Conservation (phyloP, 2,888 invertebrate genomes). For the Drosophila colorata region DNA sequence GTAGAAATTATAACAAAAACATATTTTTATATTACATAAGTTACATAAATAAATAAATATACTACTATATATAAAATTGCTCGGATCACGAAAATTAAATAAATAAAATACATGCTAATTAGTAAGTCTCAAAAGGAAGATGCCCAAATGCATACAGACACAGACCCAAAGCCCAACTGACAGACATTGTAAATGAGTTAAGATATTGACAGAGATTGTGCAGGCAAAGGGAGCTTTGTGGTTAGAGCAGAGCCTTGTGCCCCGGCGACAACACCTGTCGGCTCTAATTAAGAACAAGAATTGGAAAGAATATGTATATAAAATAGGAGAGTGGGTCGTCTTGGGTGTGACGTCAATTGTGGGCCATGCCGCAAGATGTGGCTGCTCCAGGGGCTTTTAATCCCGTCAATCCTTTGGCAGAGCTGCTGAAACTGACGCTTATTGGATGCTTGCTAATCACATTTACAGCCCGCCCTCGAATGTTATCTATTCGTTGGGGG, state of each 20-base stretch:
- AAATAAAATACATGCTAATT: constrained; percentile 5
- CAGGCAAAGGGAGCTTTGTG: constrained; percentile 9
- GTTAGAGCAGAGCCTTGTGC: constrained; percentile 9
- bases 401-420: constrained; percentile 32
- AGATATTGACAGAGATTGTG: constrained; percentile 6
- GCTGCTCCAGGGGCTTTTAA: constrained; percentile 37
- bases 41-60: too few species aligned
- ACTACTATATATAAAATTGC: too few species aligned
- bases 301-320: constrained; percentile 8
- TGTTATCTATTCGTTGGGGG: constrained; percentile 6
- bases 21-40: too few species aligned
- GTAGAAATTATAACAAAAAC: too few species aligned
- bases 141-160: neutral
- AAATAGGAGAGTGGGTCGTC: neutral
- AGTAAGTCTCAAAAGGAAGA: neutral
- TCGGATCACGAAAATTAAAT: neutral
- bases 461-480: constrained; percentile 19
- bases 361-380: constrained; percentile 28
- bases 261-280: constrained; percentile 56
- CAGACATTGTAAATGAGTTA: neutral
- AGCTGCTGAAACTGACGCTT: constrained; percentile 39
- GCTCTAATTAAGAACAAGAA: constrained; percentile 49
- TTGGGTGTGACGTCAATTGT: constrained; percentile 41
- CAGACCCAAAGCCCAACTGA: neutral
- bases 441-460: constrained; percentile 47